phyloP scores from a whole-genome alignment of 2,113 vertebrate species.

The Etia nguti region DNA sequence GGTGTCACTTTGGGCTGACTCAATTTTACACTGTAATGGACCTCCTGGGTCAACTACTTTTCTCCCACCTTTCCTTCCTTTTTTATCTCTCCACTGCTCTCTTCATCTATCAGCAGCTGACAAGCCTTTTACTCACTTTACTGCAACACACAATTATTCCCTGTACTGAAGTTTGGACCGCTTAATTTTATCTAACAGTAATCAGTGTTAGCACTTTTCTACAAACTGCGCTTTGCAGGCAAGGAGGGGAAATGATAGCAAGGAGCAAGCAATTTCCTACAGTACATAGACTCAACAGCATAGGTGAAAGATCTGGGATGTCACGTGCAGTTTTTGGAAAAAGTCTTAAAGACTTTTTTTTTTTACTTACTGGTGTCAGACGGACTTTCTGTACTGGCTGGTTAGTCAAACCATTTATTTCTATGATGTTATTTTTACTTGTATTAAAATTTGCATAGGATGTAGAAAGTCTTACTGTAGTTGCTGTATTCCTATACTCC shows the following conservation, averaged over 20 bases:
- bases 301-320: not conserved
- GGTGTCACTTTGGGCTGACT: slow-evolving; percentile 73
- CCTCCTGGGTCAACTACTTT: slow-evolving; percentile 65
- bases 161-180: slow-evolving; percentile 47
- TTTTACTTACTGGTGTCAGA: not conserved
- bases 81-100: slow-evolving; percentile 48
- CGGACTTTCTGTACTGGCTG: not conserved
- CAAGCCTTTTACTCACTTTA: slow-evolving; percentile 39
- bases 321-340: not conserved
- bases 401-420: not conserved
- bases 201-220: slow-evolving; percentile 36
- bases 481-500: accelerated
- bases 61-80: slow-evolving; percentile 26
- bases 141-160: slow-evolving; percentile 34
- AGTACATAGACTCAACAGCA: not conserved
- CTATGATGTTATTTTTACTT: not conserved
- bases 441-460: not conserved
- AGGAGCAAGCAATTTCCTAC: not conserved
- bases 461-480: not conserved
- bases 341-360: not conserved
- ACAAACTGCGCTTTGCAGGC: not conserved
- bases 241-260: not conserved
- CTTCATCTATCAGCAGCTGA: slow-evolving; percentile 53
- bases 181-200: slow-evolving; percentile 61
- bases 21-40: slow-evolving; percentile 79